These are phyloP conservation scores for Acrobasis repandana DNA, from an alignment of 2,888 invertebrate genomes.

Conservation along the genomic window DNA sequence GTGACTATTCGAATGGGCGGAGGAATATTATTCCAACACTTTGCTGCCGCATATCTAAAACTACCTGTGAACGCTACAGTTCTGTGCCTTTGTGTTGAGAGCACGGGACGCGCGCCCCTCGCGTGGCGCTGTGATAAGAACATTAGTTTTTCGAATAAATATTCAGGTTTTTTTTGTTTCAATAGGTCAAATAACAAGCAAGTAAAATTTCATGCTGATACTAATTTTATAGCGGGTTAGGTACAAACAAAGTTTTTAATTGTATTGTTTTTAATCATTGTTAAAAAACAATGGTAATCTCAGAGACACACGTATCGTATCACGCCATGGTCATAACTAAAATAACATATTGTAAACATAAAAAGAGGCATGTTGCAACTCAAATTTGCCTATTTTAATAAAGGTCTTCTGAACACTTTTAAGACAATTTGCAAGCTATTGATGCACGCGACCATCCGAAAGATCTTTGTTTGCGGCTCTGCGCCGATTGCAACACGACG, in stretches of 20 bases:
- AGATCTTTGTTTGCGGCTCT: constrained; percentile 53
- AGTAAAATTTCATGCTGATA: too few species aligned
- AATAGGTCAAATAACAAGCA: too few species aligned
- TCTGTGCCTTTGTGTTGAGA: too few species aligned
- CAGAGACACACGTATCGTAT: background rate
- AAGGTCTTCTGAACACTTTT: constrained; percentile 34
- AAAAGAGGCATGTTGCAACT: constrained; percentile 7
- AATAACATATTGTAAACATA: constrained; percentile 1
- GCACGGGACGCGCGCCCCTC: too few species aligned
- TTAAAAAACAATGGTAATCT: background rate
- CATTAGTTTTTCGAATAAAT: too few species aligned
- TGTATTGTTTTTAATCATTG: background rate
- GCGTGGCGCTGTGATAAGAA: too few species aligned
- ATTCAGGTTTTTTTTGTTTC: too few species aligned
- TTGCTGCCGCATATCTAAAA: too few species aligned
- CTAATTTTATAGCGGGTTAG: background rate
- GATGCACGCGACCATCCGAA: constrained; percentile 57
- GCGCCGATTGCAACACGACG: constrained; percentile 54
- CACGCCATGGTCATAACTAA: background rate
- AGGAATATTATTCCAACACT: too few species aligned
- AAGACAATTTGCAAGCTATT: constrained; percentile 46
- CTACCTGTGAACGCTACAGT: too few species aligned
- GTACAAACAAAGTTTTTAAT: background rate
- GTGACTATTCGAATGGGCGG: too few species aligned
- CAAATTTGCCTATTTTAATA: constrained; percentile 13